These are phyloP conservation scores for Salvelinus namaycush DNA, from an alignment of 2,113 vertebrate genomes.

Conservation along the genomic window DNA sequence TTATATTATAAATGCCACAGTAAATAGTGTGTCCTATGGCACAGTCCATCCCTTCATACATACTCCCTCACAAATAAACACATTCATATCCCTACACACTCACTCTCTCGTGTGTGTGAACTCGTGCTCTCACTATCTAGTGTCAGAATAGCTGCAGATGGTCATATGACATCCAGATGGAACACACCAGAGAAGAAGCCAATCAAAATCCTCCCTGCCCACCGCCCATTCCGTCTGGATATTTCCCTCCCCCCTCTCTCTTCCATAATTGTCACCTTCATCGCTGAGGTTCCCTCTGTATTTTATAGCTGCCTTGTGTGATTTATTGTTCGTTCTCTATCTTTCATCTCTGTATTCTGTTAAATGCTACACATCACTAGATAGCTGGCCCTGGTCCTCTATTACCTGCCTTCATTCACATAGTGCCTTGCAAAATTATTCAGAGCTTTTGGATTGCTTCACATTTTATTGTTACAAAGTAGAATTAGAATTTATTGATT, in stretches of 20 bases:
- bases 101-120: not conserved
- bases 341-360: not conserved
- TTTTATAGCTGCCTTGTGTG: not conserved
- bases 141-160: slow-evolving; percentile 36
- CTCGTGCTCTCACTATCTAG: not conserved
- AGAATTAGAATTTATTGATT: no score
- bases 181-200: slow-evolving; percentile 40
- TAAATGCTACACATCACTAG: not conserved
- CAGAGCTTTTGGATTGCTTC: no score
- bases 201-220: slow-evolving; percentile 41
- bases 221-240: slow-evolving; percentile 11
- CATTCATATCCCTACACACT: not conserved
- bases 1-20: not conserved
- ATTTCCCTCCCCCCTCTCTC: not conserved
- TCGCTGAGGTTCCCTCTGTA: not conserved
- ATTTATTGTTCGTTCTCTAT: not conserved
- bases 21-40: not conserved
- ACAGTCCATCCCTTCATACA: not conserved
- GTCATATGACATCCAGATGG: slow-evolving; percentile 57
- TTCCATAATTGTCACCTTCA: not conserved
- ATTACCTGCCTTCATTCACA: no score
- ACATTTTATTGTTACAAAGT: no score
- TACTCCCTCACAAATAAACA: not conserved
- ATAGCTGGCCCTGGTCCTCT: no score
- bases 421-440: no score